phyloP scores from a whole-genome alignment of 1,140 invertebrate genomes.

The Ptiloglossa arizonensis region DNA sequence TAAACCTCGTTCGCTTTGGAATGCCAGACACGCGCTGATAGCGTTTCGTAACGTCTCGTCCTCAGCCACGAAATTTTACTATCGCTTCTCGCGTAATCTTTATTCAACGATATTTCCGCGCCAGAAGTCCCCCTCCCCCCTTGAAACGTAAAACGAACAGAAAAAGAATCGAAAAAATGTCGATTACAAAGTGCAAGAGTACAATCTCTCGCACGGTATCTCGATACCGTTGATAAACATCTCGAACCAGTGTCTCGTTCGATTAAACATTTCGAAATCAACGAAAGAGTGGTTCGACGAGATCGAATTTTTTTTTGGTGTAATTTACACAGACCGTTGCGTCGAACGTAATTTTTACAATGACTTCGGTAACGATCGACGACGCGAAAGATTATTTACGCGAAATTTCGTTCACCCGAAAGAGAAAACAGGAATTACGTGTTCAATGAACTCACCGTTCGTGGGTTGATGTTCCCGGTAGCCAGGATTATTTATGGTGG shows the following conservation, averaged over 20 bases:
- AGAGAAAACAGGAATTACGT: not conserved
- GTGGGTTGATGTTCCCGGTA: constrained; percentile 87
- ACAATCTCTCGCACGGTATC: no score
- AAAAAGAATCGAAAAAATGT: no score
- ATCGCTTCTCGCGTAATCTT: not conserved
- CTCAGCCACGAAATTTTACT: not conserved
- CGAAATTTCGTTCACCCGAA: not conserved
- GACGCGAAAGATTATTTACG: no score
- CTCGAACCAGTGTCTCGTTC: no score
- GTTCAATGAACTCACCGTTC: constrained; percentile 81
- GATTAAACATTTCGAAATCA: no score
- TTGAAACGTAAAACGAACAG: not conserved
- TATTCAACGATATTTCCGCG: not conserved
- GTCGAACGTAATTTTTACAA: no score
- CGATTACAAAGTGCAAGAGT: no score
- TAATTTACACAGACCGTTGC: no score
- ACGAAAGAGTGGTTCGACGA: no score
- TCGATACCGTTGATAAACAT: no score
- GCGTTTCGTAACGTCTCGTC: constrained; percentile 16
- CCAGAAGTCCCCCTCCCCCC: not conserved
- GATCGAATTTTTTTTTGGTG: no score
- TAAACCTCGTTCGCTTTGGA: not conserved
- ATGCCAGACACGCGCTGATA: not conserved
- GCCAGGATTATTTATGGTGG: constrained; percentile 91
- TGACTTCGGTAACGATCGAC: no score